Evolutionary conservation across 1,140 invertebrate species (phyloP), one percentile per base, ranked within the genome.

Genomic region (Lycorma delicatula): DNA sequence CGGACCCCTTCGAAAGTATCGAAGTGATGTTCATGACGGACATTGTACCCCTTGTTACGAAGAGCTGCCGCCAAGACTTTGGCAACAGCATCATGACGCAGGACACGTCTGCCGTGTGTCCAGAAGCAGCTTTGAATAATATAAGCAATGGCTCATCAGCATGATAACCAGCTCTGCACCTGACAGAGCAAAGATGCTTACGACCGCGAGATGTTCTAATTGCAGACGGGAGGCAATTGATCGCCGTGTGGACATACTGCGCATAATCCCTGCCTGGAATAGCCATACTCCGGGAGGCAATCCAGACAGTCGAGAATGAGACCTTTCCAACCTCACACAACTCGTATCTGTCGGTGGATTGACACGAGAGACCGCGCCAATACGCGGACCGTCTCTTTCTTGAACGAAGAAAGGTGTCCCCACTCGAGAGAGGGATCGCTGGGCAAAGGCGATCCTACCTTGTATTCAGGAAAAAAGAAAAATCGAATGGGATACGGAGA

Each of bases 71-170:
- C 34, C 1, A 66, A 3, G 1, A 51, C 54, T 18, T 58, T 59
- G n/a, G 20, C 49, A 2, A 67, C 59, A 1, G 60, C 61, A 57
- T 70, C 46, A 25, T 74, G 72, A 7, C 71, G 60, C 13, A 60
- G 23, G 16, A 73, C 65, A 0, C 70, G 59, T 3, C 64, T 65
- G 13, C 66, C 66, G 56, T 74, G 70, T 0, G 70, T 71, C 36
- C 71, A 38, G 26, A 58, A 59, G 55, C 73, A 75, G 3, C 52
- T 51, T 50, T 74, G 70, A 3, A 74, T 62, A 11, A 68, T 59
- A 38, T 75, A 72, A 16, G 66, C 64, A 0, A 66, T 56, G 0
- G 72, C 50, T 74, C 71, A 20, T 44, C 59, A 6, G 12, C n/a
- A 2, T 25, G 0, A 63, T 67, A 72, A 1, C 69, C 67, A 1